Percentiles rank a stretch among this genome's conserved stretches.
These are phyloP conservation scores for Xerus inauris DNA, from an alignment of 2,113 vertebrate species.

Conservation along the genomic window DNA sequence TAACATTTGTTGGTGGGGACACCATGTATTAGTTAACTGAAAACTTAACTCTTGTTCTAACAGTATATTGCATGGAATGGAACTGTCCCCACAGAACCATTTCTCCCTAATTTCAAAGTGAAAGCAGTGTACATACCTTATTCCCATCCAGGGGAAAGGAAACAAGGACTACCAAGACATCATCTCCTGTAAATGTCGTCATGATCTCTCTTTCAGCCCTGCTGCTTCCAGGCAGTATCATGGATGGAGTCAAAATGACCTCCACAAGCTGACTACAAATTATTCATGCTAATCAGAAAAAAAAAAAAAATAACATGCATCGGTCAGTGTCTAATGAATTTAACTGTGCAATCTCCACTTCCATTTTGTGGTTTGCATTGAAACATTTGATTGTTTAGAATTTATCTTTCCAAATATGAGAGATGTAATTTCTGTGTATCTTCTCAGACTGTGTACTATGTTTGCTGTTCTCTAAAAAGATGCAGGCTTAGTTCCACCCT, in stretches of 20 bases:
- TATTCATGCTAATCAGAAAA: not conserved
- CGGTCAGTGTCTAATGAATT: not conserved
- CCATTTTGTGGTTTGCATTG: not conserved
- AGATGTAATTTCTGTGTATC: not conserved
- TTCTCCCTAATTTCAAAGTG: not conserved
- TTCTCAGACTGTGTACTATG: not conserved
- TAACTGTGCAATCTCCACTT: not conserved
- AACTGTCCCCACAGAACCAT: not conserved
- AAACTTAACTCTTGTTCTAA: not conserved
- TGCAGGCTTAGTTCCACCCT: not conserved
- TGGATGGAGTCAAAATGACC: not conserved
- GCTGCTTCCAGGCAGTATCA: not conserved
- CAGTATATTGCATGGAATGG: not conserved
- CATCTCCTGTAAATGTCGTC: not conserved
- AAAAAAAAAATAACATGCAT: too few species aligned
- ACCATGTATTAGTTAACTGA: not conserved
- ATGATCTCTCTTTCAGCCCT: not conserved
- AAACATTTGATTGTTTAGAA: not conserved
- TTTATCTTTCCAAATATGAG: not conserved
- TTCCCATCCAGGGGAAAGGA: not conserved
- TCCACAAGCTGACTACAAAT: not conserved
- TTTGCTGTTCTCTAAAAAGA: not conserved
- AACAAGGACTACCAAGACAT: not conserved
- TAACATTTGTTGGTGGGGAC: rapidly evolving
- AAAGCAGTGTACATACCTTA: not conserved